Conservation (phyloP, 2,797 vertebrate genomes). For the Phrynocephalus forsythii region DNA sequence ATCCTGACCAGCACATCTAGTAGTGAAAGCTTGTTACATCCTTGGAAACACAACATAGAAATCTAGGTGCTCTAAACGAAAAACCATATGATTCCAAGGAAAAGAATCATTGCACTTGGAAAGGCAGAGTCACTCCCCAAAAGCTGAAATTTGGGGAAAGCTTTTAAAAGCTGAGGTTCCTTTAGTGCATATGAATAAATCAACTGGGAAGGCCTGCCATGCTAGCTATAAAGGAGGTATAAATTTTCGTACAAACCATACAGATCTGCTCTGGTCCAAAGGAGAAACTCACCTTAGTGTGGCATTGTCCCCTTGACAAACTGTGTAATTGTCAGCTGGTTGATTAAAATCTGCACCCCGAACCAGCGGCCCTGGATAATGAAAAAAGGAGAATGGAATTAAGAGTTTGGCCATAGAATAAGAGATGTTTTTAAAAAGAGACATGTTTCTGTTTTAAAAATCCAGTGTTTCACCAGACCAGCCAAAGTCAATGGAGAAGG, state of each 20-base stretch:
- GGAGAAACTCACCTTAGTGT: conserved; percentile 85
- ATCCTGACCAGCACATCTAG: no score
- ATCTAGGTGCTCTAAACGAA: not conserved
- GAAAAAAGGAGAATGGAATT: not conserved
- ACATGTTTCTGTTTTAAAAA: not conserved
- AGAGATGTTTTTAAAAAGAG: not conserved
- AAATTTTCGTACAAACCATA: not conserved
- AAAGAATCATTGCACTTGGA: not conserved
- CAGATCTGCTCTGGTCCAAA: not conserved
- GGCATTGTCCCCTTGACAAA: conserved; percentile 89
- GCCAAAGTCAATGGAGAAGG: not conserved
- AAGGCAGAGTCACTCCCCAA: not conserved
- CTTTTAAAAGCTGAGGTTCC: no score
- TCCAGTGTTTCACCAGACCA: not conserved
- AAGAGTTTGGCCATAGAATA: not conserved
- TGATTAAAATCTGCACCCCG: conserved; percentile 85
- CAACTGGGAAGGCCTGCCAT: not conserved
- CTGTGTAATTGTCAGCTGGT: conserved; percentile 91
- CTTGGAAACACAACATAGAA: no score
- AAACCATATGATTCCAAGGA: not conserved
- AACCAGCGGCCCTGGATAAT: conserved; percentile 79
- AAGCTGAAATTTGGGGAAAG: not conserved
- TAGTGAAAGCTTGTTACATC: no score
- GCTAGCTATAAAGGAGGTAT: not conserved
- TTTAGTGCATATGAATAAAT: not conserved